Evolutionary conservation across 2,888 invertebrate species (phyloP), one percentile per base, ranked within the genome.

Genomic region (Phortica okadai): DNA sequence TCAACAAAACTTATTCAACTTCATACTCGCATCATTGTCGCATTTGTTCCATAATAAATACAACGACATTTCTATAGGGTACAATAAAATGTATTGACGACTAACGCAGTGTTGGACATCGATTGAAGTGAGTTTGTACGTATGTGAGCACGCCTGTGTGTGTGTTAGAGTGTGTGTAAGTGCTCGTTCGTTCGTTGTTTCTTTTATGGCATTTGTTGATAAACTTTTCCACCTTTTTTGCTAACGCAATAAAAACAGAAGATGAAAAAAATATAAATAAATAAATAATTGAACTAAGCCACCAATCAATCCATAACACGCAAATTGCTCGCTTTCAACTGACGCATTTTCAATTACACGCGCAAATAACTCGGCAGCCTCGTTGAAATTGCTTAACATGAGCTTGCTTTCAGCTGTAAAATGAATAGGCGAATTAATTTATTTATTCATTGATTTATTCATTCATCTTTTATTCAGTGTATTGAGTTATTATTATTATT

Each of bases 401-500:
- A 33, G 33, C 14, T 56, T 56, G 11, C 56, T n/a, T 14, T n/a
- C 14, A 54, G 50, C 21, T 50, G 87, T 79, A 80, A 33, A 86
- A 82, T 87, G 84, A 86, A 84, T 82, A 81, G 82, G 80, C 81
- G 79, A 85, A 88, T 88, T 81, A 83, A 80, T 88, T 83, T 84
- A 82, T 83, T 82, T 81, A 82, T 80, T 80, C 77, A 66, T 70
- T 74, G 59, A 77, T 76, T 77, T 73, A 50, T 59, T 73, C 76
- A 42, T 73, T 67, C 67, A 64, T 64, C 75, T 78, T 80, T 73
- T 73, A 56, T 73, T 56, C 41, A 62, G 16, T 45, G 50, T 69
- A 58, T 58, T 56, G 16, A 42, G 74, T 77, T 66, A 21, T 73
- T 78, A 77, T 58, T 75, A 45, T 74, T 50, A 64, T 73, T 25